A percentile compares a stretch with the other conserved stretches of the same genome.
phyloP scores from a whole-genome alignment of 37 sponge, comb jelly and placozoan genomes.

The Oopsacas minuta region DNA sequence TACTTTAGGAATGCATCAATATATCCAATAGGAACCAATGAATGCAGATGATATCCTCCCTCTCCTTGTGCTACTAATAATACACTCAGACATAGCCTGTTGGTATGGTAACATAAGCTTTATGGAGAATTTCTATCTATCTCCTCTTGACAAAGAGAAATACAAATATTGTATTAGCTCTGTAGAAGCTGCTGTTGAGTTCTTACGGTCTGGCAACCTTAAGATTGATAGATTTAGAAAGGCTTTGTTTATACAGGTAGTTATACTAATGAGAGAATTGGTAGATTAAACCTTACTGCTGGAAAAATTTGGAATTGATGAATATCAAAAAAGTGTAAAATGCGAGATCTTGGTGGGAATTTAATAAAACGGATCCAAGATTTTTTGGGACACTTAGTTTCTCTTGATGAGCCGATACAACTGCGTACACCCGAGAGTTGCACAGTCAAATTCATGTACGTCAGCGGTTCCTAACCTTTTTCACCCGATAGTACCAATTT shows the following conservation, averaged over 20 bases:
- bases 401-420: too few relatives aligned
- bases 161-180: constrained; percentile 65
- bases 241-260: background rate
- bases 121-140: constrained; percentile 72
- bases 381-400: too few relatives aligned
- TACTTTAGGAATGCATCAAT: background rate
- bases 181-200: constrained; percentile 82
- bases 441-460: too few relatives aligned
- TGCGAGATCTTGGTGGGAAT: too few relatives aligned
- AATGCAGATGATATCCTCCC: constrained; percentile 94
- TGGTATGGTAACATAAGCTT: constrained; percentile 78
- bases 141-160: constrained; percentile 40
- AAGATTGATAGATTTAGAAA: background rate
- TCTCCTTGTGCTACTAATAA: constrained; percentile 62
- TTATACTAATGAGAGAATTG: too few relatives aligned
- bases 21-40: constrained; percentile 27
- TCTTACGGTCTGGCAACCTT: constrained; percentile 35
- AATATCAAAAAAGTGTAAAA: too few relatives aligned
- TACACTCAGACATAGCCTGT: constrained; percentile 80
- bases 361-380: too few relatives aligned
- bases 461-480: too few relatives aligned
- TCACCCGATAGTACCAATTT: too few relatives aligned
- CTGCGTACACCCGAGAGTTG: too few relatives aligned
- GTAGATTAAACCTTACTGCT: too few relatives aligned
- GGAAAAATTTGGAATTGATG: too few relatives aligned